These are phyloP conservation scores for Ceratotherium simum DNA, from an alignment of 2,113 vertebrate species.

Conservation along the genomic window DNA sequence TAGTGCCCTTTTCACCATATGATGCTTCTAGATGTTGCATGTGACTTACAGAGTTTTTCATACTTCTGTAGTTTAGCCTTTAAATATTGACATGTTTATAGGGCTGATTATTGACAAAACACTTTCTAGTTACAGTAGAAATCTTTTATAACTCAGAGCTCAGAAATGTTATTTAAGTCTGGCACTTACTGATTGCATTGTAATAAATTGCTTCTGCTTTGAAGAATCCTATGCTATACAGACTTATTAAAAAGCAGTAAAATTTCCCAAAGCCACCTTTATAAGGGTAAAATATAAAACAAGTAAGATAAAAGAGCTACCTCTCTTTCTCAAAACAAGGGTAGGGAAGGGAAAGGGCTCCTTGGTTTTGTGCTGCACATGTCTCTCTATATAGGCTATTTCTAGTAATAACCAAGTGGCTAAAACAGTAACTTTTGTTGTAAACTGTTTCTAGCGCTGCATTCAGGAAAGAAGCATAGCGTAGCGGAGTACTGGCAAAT, in stretches of 20 bases:
- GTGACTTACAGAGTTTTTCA: slow-evolving; percentile 27
- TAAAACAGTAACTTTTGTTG: background rate
- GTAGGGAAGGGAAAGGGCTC: background rate
- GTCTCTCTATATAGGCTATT: background rate
- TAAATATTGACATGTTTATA: slow-evolving; percentile 61
- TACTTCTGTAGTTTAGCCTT: slow-evolving; percentile 40
- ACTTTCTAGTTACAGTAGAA: background rate
- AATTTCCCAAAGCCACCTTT: slow-evolving; percentile 3
- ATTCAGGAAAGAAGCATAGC: background rate
- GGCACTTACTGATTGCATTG: background rate
- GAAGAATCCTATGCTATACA: background rate
- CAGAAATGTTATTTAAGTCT: slow-evolving; percentile 32
- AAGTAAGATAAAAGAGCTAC: slow-evolving; percentile 35
- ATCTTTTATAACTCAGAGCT: slow-evolving; percentile 9
- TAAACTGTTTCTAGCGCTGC: background rate
- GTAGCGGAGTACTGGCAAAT: background rate
- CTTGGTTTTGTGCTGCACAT: background rate
- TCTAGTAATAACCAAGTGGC: background rate
- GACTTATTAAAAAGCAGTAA: slow-evolving; percentile 9
- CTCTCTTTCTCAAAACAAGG: background rate
- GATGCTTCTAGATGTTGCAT: background rate
- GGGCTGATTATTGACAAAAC: slow-evolving; percentile 38
- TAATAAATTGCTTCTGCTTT: slow-evolving; percentile 37
- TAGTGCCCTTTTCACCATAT: background rate
- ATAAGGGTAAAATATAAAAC: background rate